These are phyloP conservation scores for Lethenteron reissneri DNA, from an alignment of 2,113 vertebrate species.

Conservation along the genomic window DNA sequence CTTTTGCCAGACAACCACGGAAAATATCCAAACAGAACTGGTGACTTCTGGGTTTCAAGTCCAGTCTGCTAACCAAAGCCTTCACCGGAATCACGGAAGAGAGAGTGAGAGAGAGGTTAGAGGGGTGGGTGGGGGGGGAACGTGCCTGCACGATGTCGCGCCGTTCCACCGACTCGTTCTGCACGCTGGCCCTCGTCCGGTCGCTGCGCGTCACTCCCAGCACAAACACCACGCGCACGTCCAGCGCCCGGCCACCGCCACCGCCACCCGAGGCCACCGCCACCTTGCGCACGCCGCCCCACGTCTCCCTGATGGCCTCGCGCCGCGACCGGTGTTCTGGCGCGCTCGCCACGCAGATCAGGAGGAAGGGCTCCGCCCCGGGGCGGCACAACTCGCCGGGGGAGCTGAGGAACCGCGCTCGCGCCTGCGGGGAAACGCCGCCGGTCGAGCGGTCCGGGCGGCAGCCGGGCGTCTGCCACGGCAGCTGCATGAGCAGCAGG, in stretches of 20 bases:
- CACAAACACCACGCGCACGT: conserved; percentile 41
- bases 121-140: no score
- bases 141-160: conserved; percentile 35
- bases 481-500: no score
- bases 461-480: no score
- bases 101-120: no score
- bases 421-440: no score
- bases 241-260: conserved; percentile 21
- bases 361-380: conserved; percentile 35
- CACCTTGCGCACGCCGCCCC: conserved; percentile 31
- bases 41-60: no score
- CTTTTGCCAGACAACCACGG: no score
- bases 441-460: no score
- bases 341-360: conserved; percentile 30
- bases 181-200: conserved; percentile 22
- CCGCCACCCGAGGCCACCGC: conserved; percentile 26
- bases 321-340: conserved; percentile 29
- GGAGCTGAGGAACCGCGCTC: conserved; percentile 9
- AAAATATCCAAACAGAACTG: no score
- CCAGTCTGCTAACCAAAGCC: no score
- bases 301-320: conserved; percentile 40
- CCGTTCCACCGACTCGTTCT: conserved; percentile 24
- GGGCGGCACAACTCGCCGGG: conserved; percentile 22
- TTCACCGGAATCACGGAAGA: no score
- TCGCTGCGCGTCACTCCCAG: conserved; percentile 26